Percentiles rank a stretch among this genome's conserved stretches.
Evolutionary conservation across 2,888 invertebrate genomes (phyloP).

Genomic region (Orgyia antiqua): DNA sequence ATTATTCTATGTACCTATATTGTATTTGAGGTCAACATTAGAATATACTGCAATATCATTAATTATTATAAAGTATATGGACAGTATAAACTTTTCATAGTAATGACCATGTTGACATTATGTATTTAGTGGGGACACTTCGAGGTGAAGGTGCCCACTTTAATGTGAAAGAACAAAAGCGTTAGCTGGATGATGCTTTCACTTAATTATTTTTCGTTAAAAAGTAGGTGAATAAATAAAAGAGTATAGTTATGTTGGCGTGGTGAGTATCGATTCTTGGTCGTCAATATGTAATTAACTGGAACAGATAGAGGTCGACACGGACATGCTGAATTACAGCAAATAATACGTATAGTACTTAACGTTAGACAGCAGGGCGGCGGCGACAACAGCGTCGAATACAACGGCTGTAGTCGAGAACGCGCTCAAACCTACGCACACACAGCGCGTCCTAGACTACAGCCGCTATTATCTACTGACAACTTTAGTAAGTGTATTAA

Average conservation of each 20-base stretch:
- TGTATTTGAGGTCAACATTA: constrained; percentile 8
- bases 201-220: constrained; percentile 57
- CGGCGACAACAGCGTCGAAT: constrained; percentile 22
- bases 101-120: constrained; percentile 5
- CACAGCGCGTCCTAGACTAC: constrained; percentile 51
- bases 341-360: constrained; percentile 7
- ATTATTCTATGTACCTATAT: constrained; percentile 5
- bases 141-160: constrained; percentile 18
- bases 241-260: constrained; percentile 37
- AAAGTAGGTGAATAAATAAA: constrained; percentile 54
- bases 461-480: constrained; percentile 19
- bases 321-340: constrained; percentile 7
- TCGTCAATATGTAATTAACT: constrained; percentile 33
- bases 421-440: constrained; percentile 61
- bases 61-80: constrained; percentile 6
- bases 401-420: constrained; percentile 38
- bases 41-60: constrained; percentile 9
- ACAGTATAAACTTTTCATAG: constrained; percentile 8
- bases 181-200: constrained; percentile 56
- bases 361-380: constrained; percentile 37
- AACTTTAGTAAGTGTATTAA: constrained; percentile 69
- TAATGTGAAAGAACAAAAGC: constrained; percentile 47
- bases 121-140: constrained; percentile 4
- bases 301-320: constrained; percentile 21
- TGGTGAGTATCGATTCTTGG: constrained; percentile 47